phyloP scores from a whole-genome alignment of 2,797 vertebrate species.

The Halcyon chelicuti region DNA sequence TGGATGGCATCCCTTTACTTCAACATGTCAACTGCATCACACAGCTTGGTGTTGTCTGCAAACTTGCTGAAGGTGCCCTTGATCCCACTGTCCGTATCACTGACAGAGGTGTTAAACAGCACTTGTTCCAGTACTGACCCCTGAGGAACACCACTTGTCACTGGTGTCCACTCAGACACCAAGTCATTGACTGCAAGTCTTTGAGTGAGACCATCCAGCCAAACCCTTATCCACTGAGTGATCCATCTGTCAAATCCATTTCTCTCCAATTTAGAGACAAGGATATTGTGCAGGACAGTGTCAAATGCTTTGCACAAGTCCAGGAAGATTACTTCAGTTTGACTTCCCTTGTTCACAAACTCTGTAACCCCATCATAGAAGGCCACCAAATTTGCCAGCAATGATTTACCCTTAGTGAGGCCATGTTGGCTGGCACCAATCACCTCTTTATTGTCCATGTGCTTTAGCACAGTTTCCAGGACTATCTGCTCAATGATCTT shows the following conservation, averaged over 20 bases:
- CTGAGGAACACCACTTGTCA: too few species aligned
- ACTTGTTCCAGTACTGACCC: too few species aligned
- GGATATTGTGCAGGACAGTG: background rate
- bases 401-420: background rate
- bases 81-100: too few species aligned
- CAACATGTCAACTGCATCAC: too few species aligned
- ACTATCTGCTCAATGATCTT: too few species aligned
- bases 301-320: background rate
- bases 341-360: background rate
- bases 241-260: background rate
- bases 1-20: too few species aligned
- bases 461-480: background rate
- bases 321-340: background rate
- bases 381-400: background rate
- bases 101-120: too few species aligned
- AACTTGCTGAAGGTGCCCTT: too few species aligned
- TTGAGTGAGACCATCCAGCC: background rate
- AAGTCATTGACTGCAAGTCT: background rate
- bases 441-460: background rate
- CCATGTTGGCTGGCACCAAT: background rate
- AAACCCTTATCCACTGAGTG: background rate
- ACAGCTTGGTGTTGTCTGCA: too few species aligned
- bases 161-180: too few species aligned
- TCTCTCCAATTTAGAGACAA: background rate
- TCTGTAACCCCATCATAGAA: background rate